Conservation (phyloP, 2,113 vertebrate genomes). For the Balaeniceps rex region DNA sequence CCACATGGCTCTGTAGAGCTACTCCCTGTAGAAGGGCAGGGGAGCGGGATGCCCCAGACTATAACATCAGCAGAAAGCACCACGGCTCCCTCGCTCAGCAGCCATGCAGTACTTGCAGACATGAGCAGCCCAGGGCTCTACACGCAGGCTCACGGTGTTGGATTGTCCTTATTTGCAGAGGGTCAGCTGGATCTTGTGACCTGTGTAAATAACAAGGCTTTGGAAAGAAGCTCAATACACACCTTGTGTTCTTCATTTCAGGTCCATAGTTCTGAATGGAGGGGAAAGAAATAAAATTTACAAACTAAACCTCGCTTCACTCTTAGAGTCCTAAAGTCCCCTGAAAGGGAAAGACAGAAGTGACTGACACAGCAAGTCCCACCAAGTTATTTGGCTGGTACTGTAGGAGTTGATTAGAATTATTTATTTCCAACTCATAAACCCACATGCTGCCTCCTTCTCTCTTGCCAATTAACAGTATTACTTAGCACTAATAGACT, state of each 20-base stretch:
- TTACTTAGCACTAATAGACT: conserved; percentile 42
- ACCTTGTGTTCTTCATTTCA: neutral
- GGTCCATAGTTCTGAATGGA: neutral
- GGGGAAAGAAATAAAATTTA: neutral
- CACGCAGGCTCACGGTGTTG: neutral
- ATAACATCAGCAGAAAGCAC: neutral
- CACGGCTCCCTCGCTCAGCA: neutral
- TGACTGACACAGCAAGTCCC: neutral
- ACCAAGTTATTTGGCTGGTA: neutral
- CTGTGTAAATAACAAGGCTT: neutral
- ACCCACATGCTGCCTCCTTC: neutral
- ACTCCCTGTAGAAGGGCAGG: neutral
- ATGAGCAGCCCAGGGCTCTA: neutral
- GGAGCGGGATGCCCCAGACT: accelerated
- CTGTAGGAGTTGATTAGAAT: neutral
- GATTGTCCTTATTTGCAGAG: neutral
- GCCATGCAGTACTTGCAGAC: neutral
- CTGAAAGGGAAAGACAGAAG: neutral
- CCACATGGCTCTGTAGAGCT: neutral
- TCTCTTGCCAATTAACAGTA: conserved; percentile 21
- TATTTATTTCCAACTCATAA: neutral
- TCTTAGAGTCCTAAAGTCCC: neutral
- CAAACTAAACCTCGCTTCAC: neutral
- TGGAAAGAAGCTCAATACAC: neutral
- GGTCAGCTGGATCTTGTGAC: neutral